Evolutionary conservation across 2,888 invertebrate genomes (phyloP).

Genomic region (Nomada ferruginata): DNA sequence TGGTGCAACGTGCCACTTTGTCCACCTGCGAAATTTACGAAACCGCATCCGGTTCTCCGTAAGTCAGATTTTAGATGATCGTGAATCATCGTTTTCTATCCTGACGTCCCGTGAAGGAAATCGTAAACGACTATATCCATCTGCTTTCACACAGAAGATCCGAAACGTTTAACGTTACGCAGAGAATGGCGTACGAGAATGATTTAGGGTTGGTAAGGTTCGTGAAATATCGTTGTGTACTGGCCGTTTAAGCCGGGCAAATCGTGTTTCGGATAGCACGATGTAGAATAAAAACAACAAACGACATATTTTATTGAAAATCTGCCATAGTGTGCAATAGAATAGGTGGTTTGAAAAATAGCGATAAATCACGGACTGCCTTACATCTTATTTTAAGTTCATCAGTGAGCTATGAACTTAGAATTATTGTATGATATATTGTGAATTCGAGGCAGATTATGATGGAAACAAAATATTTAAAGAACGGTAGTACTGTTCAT

Average conservation of each 20-base stretch:
- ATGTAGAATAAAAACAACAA: too few species aligned
- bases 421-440: too few species aligned
- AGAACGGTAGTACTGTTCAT: too few species aligned
- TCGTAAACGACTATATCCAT: slow-evolving; percentile 33
- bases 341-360: too few species aligned
- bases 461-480: too few species aligned
- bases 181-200: not conserved
- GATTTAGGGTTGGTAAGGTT: not conserved
- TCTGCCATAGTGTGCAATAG: too few species aligned
- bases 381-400: too few species aligned
- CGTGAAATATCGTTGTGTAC: not conserved
- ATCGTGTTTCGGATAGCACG: not conserved
- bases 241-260: slow-evolving; percentile 6
- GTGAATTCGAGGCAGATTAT: too few species aligned
- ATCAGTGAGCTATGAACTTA: too few species aligned
- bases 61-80: slow-evolving; percentile 43
- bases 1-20: slow-evolving; percentile 46
- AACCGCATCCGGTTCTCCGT: slow-evolving; percentile 57
- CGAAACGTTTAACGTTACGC: slow-evolving; percentile 1
- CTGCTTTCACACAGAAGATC: not conserved
- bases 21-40: slow-evolving; percentile 73
- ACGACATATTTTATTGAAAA: too few species aligned
- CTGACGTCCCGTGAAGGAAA: slow-evolving; percentile 25
- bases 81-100: slow-evolving; percentile 54
- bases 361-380: too few species aligned